Percentiles rank a stretch among this genome's conserved stretches.
Conservation (phyloP, 2,888 invertebrate genomes). For the Eupithecia subumbrata region DNA sequence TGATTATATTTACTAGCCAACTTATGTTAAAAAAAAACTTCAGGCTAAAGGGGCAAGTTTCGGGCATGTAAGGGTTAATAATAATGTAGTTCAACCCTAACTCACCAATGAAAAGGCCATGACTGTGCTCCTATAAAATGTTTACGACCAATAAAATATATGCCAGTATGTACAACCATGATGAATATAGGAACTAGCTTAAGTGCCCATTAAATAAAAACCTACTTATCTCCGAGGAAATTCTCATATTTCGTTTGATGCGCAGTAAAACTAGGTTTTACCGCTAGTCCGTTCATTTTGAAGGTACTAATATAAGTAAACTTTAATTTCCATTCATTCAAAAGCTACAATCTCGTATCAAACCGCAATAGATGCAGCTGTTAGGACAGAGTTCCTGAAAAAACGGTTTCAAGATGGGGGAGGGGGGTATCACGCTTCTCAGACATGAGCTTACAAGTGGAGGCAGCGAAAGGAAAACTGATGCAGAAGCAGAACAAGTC, state of each 20-base stretch:
- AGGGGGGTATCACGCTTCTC: too few relatives aligned
- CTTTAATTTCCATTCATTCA: neutral
- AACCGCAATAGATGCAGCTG: neutral
- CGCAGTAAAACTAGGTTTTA: conserved; percentile 10
- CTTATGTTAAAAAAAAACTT: too few relatives aligned
- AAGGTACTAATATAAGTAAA: neutral
- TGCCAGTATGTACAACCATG: conserved; percentile 14
- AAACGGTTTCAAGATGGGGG: too few relatives aligned
- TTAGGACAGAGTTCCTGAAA: too few relatives aligned
- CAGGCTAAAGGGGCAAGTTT: neutral
- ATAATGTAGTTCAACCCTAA: conserved; percentile 24
- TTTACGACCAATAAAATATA: conserved; percentile 38
- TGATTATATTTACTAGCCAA: too few relatives aligned
- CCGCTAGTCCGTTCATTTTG: neutral
- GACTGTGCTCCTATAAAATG: conserved; percentile 41
- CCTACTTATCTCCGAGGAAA: conserved; percentile 2
- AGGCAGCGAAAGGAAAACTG: too few relatives aligned
- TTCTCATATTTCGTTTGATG: conserved; percentile 16
- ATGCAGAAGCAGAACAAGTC: too few relatives aligned
- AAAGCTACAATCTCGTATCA: neutral
- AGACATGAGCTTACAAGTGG: too few relatives aligned
- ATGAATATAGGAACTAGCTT: conserved; percentile 14
- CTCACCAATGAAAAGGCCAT: conserved; percentile 40
- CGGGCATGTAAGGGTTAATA: neutral
- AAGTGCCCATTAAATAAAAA: conserved; percentile 12